Evolutionary conservation across 2,113 vertebrate genomes (phyloP).

Genomic region (Eulemur rufifrons): DNA sequence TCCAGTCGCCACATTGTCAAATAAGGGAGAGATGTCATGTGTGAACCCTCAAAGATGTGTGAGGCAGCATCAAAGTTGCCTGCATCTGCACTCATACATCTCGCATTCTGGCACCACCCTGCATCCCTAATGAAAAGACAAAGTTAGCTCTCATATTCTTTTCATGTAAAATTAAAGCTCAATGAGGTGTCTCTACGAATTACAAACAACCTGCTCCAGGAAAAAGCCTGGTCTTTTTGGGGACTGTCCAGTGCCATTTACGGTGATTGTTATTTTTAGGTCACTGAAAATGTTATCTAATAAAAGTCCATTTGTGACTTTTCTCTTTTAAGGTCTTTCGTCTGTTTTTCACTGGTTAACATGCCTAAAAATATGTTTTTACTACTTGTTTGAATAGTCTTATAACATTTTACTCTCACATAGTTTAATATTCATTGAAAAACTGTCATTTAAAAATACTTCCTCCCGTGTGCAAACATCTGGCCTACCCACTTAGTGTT

Average conservation of each 20-base stretch:
- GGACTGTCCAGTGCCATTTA: background rate
- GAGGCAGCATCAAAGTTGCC: background rate
- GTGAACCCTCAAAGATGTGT: background rate
- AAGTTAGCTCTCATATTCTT: constrained; percentile 18
- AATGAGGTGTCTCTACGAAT: constrained; percentile 25
- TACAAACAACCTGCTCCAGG: constrained; percentile 18
- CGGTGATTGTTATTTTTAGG: background rate
- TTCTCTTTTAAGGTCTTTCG: constrained; percentile 7
- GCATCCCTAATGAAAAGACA: constrained; percentile 13
- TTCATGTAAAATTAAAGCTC: constrained; percentile 45
- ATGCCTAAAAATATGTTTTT: background rate
- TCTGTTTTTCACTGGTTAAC: background rate
- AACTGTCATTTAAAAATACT: constrained; percentile 60
- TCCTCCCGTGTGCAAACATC: constrained; percentile 43
- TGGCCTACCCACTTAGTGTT: constrained; percentile 40
- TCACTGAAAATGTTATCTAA: background rate
- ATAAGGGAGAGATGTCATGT: background rate
- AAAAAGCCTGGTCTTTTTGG: background rate
- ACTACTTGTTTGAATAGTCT: constrained; percentile 32
- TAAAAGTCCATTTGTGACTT: background rate
- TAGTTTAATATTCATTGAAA: constrained; percentile 52
- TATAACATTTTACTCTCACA: constrained; percentile 33
- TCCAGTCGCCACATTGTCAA: background rate
- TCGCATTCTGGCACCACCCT: background rate
- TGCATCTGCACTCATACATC: background rate